Evolutionary conservation across 1,140 invertebrate genomes (phyloP).

Genomic region (Callitettix versicolor): DNA sequence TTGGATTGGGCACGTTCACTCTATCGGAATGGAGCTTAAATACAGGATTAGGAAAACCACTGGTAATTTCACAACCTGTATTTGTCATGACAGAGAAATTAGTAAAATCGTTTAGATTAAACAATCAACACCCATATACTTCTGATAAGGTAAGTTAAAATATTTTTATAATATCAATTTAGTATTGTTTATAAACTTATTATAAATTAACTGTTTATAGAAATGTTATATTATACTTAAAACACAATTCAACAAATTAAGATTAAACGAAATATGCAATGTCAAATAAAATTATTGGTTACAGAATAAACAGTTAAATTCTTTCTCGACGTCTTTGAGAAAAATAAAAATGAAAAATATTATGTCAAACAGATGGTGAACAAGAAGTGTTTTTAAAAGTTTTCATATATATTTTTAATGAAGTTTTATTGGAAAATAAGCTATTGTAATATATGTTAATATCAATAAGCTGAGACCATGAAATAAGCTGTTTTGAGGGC

Average conservation of each 20-base stretch:
- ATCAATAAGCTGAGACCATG: too few relatives aligned
- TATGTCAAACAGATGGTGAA: too few relatives aligned
- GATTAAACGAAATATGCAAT: too few relatives aligned
- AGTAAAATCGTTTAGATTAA: background rate
- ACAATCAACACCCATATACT: background rate
- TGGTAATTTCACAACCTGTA: conserved; percentile 1
- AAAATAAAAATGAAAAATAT: too few relatives aligned
- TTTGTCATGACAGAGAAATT: conserved; percentile 3
- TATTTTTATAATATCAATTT: background rate
- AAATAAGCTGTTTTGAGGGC: too few relatives aligned
- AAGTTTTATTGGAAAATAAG: too few relatives aligned
- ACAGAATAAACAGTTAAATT: background rate
- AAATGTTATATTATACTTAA: background rate
- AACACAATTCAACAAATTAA: too few relatives aligned
- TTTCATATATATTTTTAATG: too few relatives aligned
- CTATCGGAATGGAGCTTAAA: conserved; percentile 10
- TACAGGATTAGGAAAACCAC: conserved; percentile 1
- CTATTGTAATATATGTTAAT: too few relatives aligned
- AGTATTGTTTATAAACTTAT: background rate
- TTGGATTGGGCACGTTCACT: conserved; percentile 11
- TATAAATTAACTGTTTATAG: background rate
- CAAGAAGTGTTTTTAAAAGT: too few relatives aligned
- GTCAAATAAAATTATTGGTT: too few relatives aligned
- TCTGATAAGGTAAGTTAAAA: background rate
- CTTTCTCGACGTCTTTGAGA: background rate